Conservation (phyloP, 2,113 vertebrate species). For the Tinamus guttatus region DNA sequence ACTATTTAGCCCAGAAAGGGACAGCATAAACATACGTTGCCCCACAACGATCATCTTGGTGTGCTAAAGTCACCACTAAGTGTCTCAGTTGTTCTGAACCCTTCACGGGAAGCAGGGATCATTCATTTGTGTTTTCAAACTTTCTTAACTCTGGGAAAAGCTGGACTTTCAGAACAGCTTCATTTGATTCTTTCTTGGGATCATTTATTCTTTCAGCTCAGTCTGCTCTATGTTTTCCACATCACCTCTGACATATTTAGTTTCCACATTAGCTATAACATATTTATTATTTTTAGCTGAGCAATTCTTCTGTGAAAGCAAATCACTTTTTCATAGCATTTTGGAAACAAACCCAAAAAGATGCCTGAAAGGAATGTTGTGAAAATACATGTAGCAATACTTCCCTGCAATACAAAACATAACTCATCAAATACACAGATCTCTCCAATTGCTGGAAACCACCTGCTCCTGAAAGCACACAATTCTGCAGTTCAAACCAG, state of each 20-base stretch:
- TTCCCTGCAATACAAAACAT: conserved; percentile 6
- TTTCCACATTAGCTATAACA: conserved; percentile 50
- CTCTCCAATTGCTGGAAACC: conserved; percentile 32
- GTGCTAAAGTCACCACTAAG: background rate
- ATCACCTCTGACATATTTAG: conserved; percentile 30
- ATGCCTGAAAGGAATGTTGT: conserved; percentile 21
- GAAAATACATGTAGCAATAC: conserved; percentile 27
- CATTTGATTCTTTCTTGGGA: background rate
- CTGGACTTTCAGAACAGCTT: background rate
- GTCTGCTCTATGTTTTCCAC: conserved; percentile 19
- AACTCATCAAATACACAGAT: background rate
- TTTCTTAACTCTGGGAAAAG: background rate
- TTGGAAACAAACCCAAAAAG: background rate
- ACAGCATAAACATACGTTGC: rapidly evolving
- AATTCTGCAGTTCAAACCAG: background rate
- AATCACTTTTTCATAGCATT: conserved; percentile 8
- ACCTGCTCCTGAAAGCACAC: conserved; percentile 38
- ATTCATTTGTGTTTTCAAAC: background rate
- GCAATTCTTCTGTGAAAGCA: conserved; percentile 51
- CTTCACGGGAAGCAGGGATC: background rate
- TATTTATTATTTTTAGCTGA: conserved; percentile 59
- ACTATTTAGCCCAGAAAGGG: background rate
- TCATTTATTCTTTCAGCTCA: conserved; percentile 11
- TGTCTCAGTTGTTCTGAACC: background rate
- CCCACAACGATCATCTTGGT: background rate